Percentiles rank a stretch among this genome's conserved stretches.
Conservation (phyloP, 2,113 vertebrate species). For the Cariama cristata region DNA sequence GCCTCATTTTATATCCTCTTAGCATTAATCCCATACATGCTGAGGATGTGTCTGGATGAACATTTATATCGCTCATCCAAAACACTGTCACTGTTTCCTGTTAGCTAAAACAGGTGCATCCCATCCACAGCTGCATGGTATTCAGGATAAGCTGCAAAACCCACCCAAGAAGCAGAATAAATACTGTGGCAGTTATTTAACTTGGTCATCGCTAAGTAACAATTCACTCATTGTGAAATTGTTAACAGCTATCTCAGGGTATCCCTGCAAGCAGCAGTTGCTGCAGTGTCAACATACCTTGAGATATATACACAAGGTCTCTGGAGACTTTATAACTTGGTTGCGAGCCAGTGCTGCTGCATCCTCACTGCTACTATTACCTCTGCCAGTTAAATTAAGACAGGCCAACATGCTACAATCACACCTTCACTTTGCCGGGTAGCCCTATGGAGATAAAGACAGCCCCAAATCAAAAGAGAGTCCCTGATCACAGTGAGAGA, state of each 20-base stretch:
- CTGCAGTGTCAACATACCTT: neutral
- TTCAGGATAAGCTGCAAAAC: neutral
- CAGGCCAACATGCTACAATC: neutral
- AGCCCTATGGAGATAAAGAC: constrained; percentile 29
- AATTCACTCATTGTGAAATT: neutral
- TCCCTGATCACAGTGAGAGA: neutral
- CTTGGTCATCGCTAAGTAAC: neutral
- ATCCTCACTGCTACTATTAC: neutral
- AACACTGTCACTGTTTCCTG: neutral
- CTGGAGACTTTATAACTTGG: neutral
- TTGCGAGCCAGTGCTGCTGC: neutral
- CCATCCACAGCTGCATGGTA: neutral
- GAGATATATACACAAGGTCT: neutral
- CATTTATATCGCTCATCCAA: neutral
- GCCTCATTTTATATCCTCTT: neutral
- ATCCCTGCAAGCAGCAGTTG: neutral
- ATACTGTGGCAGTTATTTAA: neutral
- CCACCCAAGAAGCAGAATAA: neutral
- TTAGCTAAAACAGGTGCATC: neutral
- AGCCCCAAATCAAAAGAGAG: neutral
- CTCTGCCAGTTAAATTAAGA: constrained; percentile 16
- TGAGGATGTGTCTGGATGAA: neutral
- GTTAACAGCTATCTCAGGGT: neutral
- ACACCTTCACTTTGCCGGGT: neutral
- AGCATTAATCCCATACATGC: neutral